phyloP scores from a whole-genome alignment of 2,888 invertebrate genomes.

The Amiota minor region DNA sequence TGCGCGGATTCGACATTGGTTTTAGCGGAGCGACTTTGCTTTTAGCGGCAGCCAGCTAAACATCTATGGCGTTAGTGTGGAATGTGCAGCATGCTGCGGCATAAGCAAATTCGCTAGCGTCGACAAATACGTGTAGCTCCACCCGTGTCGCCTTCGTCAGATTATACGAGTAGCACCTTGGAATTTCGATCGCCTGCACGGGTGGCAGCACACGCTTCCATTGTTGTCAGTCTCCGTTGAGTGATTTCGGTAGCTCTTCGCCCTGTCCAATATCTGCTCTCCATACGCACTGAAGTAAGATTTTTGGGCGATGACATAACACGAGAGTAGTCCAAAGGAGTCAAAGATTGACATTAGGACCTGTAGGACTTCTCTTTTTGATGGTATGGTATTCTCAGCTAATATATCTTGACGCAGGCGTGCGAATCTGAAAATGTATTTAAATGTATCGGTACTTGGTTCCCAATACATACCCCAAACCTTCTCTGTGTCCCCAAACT shows the following conservation, averaged over 20 bases:
- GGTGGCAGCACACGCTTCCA: not conserved
- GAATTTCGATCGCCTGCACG: not conserved
- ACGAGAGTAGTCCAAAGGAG: not conserved
- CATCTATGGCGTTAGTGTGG: slow-evolving; percentile 3
- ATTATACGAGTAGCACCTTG: slow-evolving; percentile 28
- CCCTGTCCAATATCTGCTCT: not conserved
- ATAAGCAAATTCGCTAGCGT: not conserved
- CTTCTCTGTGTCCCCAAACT: too few species aligned
- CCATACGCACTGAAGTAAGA: slow-evolving; percentile 1
- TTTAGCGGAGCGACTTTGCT: slow-evolving; percentile 22
- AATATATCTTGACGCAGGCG: too few species aligned
- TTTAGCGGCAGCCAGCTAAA: slow-evolving; percentile 25
- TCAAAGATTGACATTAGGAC: too few species aligned
- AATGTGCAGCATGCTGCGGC: slow-evolving; percentile 25
- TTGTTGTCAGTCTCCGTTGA: not conserved
- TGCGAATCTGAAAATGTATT: too few species aligned
- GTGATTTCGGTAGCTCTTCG: not conserved
- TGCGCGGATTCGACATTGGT: too few species aligned
- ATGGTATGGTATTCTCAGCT: too few species aligned
- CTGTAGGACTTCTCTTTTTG: too few species aligned
- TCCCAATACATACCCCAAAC: too few species aligned
- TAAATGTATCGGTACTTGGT: too few species aligned
- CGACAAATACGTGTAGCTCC: not conserved
- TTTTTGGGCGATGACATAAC: slow-evolving; percentile 1
- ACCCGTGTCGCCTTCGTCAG: slow-evolving; percentile 23